A percentile compares a stretch with the other conserved stretches of the same genome.
Conservation (phyloP, 2,888 invertebrate species). For the Drosophila niveifrons region DNA sequence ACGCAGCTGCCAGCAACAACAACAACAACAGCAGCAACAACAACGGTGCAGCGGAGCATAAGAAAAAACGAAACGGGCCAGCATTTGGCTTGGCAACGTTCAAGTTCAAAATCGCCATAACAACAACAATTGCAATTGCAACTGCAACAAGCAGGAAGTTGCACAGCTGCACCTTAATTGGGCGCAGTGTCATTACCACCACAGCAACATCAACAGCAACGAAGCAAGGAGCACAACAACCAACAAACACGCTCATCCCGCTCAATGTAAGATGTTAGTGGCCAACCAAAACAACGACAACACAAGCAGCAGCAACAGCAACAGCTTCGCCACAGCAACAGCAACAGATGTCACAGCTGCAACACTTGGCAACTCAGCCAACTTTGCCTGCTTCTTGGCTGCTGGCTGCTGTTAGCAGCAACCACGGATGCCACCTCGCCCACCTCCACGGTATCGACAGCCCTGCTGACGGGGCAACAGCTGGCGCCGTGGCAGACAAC, state of each 20-base stretch:
- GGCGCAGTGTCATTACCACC: slow-evolving; percentile 75
- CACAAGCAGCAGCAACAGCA: slow-evolving; percentile 53
- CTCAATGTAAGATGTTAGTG: slow-evolving; percentile 86
- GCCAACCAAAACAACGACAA: slow-evolving; percentile 77
- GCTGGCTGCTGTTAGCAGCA: slow-evolving; percentile 4
- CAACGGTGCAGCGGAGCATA: slow-evolving; percentile 55
- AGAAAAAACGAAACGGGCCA: slow-evolving; percentile 66
- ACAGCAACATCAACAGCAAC: slow-evolving; percentile 49
- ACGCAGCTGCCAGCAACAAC: slow-evolving; percentile 69
- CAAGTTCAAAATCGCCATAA: slow-evolving; percentile 70
- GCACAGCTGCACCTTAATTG: slow-evolving; percentile 75
- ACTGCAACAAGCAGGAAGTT: slow-evolving; percentile 72
- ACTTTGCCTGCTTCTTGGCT: slow-evolving; percentile 5
- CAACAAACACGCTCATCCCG: slow-evolving; percentile 44
- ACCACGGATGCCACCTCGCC: slow-evolving; percentile 35
- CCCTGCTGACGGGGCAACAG: slow-evolving; percentile 61
- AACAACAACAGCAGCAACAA: slow-evolving; percentile 40
- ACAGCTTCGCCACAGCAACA: slow-evolving; percentile 25
- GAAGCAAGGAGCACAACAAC: slow-evolving; percentile 16
- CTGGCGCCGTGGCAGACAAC: slow-evolving; percentile 74
- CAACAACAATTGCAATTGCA: slow-evolving; percentile 28
- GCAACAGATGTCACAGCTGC: slow-evolving; percentile 13
- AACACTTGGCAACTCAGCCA: slow-evolving; percentile 6
- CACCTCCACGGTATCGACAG: slow-evolving; percentile 61
- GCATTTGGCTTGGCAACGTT: slow-evolving; percentile 61